These are phyloP conservation scores for Plestiodon gilberti DNA, from an alignment of 2,113 vertebrate genomes.

Conservation along the genomic window DNA sequence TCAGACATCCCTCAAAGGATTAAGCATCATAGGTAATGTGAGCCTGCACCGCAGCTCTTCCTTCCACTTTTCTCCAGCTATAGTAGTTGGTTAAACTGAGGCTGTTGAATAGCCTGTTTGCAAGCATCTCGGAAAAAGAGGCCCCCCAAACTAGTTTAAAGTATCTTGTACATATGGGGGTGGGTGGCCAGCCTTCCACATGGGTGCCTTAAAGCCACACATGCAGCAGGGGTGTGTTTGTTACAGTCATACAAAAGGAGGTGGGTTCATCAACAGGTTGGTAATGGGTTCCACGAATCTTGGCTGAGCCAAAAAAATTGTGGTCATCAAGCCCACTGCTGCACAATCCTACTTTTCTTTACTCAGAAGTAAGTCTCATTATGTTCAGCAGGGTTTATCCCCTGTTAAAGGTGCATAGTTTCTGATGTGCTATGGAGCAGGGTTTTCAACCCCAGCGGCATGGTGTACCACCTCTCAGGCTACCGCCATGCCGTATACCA, in stretches of 20 bases:
- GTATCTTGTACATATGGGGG: not conserved
- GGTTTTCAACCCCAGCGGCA: too few relatives aligned
- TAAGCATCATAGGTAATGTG: slow-evolving; percentile 51
- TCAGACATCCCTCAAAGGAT: slow-evolving; percentile 1
- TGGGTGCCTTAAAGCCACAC: not conserved
- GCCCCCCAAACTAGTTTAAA: not conserved
- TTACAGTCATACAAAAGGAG: not conserved
- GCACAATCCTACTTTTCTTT: too few relatives aligned
- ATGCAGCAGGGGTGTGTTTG: not conserved
- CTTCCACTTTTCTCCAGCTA: not conserved
- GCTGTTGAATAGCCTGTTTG: too few relatives aligned
- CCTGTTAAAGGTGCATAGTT: too few relatives aligned
- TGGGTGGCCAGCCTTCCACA: not conserved
- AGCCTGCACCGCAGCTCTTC: not conserved
- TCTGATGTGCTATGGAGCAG: too few relatives aligned
- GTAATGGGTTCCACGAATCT: not conserved
- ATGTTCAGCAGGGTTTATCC: too few relatives aligned
- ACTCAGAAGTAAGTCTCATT: too few relatives aligned
- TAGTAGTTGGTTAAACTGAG: not conserved
- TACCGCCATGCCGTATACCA: too few relatives aligned
- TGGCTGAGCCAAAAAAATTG: too few relatives aligned
- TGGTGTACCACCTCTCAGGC: too few relatives aligned
- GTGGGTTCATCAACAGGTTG: not conserved
- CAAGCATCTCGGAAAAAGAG: not conserved
- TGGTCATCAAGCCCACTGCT: too few relatives aligned